Base-by-base conservation (phyloP, 2,113 vertebrate species). In the Solea senegalensis region DNA sequence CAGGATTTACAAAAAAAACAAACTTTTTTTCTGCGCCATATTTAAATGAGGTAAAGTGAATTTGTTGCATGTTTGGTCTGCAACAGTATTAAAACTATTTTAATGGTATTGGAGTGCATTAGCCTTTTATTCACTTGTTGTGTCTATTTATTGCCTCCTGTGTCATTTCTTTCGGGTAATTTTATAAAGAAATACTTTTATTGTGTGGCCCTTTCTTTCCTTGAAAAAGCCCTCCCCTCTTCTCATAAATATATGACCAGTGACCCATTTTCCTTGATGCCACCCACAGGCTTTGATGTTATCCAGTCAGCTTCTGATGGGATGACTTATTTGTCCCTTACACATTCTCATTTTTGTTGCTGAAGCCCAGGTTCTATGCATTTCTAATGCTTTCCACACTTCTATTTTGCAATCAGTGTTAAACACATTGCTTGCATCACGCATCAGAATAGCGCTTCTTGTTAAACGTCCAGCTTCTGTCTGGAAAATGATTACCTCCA, bases 111-210 rank as follows among this genome's bases (percentile, higher is more conserved):
- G 96, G 96, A 98, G 96, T 99, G 97, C 97, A 97, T 98, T 98
- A 98, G 97, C 96, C 97, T 99, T 99, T 99, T 98, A 96, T 99
- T 99, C 96, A 97, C 96, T 99, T 98, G 97, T 98, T 95, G 98
- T 99, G 96, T 99, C 97, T 96, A 98, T 98, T 99, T 99, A 96
- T 99, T 99, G 98, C 97, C 98, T 99, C 98, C 97, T 87, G 97
- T 99, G 97, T 99, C 97, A 95, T 97, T 99, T 98, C 96, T 96
- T 98, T 97, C 94, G 95, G 92, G 92, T 96, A 89, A 94, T 94
- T 91, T 92, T 90, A 94, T 86, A 84, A 94, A 94, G 85, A 87
- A 93, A 83, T 83, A 78, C 83, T 72, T 74, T 81, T 39, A 55
- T 69, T 87, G 72, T 90, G 86, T 90, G 82, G 75, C 78, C 87